Base-by-base conservation (phyloP, 1,140 invertebrate species). In the Laupala kohalensis region DNA sequence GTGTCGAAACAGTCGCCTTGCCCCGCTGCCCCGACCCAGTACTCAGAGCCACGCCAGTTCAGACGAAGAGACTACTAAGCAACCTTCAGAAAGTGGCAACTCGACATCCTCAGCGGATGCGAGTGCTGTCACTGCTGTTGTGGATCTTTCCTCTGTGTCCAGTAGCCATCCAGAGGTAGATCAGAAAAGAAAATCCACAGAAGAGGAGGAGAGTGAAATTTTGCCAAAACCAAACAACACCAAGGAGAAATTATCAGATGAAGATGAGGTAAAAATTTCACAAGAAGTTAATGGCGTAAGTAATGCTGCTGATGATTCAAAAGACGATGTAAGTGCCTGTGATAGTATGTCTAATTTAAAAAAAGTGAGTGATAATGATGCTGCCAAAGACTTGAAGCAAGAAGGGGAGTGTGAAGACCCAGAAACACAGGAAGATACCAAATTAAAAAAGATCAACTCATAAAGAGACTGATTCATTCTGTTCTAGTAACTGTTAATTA, bases 1-100 rank as follows among this genome's bases (percentile, higher is more conserved):
- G 74, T 87, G 88, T 76, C 82, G 86, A 30, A 72, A 72, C 29
- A 72, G 71, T 23, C 24, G 63, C 28, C 66, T 72, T 25, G 28
- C 71, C n/a, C 71, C 53, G 24, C 67, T 72, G 6, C 37, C 71
- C 5, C 65, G 29, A 53, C 65, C 53, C 4, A 26, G 25, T 29
- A 64, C 67, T 27, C 63, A 64, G 37, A 29, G 67, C 24, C 15
- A 26, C 12, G 26, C 24, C 29, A 72, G 71, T 28, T 72, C 71
- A 23, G 71, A 72, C 24, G 71, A 72, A 6, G 71, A 72, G 6
- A 67, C 71, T 23, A 23, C 26, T 19, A 72, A 68, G 24, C 65
- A n/a, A 29, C 25, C 67, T 24, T 67, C 27, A 6, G 65, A n/a
- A 26, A 4, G 25, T 25, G 5, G 29, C 25, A 25, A 26, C 63